Base-by-base conservation (phyloP, 2,113 vertebrate genomes). In the Chaetops frenatus region DNA sequence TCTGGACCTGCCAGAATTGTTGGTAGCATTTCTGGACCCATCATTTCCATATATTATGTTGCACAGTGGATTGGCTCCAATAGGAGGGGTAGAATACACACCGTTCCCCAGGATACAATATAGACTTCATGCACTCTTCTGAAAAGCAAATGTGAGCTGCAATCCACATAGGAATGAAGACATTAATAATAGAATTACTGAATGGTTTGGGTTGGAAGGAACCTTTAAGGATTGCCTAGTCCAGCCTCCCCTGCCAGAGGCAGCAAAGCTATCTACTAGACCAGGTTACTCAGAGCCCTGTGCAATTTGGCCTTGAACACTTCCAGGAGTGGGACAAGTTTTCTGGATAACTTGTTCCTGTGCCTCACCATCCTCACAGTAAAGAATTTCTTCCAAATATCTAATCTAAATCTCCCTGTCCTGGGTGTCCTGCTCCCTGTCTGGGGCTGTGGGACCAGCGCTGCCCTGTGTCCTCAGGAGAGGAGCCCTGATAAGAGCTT, bases 241-340 rank as follows among this genome's bases (percentile, higher is more conserved):
- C 15, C 51, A 47, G 17, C 1, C 2, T 9, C 8, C 8, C 0
- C 15, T 44, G 20, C 2, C 22, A 20, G 9, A 24, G 27, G 4
- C 15, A 72, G 45, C 24, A 31, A 50, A 29, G 31, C 0, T 27
- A 47, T 22, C 5, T 17, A 56, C 25, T 27, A 25, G 12, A 69
- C 1, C 19, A 36, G 29, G 4, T 9, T 67, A 38, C 16, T 31
- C 33, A 35, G 23, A 81, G 3, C 8, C 6, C 3, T 23, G 27
- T 67, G 8, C 16, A 72, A 0, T 12, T 16, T 57, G 22, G 9
- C 11, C 27, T 48, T 58, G 31, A 48, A 40, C 5, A 48, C 2
- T 38, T 21, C 16, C 28, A 50, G 28, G 2, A 9, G 24, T 5
- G 23, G 3, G 10, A n/a, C n/a, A 45, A 0, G 10, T 31, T 70